These are phyloP conservation scores for Craseonycteris thonglongyai DNA, from an alignment of 2,113 vertebrate genomes.

Conservation along the genomic window DNA sequence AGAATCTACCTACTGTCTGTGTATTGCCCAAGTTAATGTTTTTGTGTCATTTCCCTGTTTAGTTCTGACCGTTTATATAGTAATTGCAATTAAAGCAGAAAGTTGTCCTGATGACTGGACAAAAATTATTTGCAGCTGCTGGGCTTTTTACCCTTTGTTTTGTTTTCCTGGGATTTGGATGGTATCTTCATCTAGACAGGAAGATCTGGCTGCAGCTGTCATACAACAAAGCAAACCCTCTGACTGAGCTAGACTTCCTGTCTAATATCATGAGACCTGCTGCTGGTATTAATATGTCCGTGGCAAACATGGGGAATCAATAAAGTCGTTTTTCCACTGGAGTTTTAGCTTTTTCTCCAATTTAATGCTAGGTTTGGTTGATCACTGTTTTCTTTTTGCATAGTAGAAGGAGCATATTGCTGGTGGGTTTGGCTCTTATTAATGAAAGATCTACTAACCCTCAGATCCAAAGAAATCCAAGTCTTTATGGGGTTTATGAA, in stretches of 20 bases:
- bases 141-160: not conserved
- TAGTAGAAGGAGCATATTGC: not conserved
- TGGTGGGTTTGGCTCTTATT: slow-evolving; percentile 8
- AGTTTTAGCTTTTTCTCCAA: slow-evolving; percentile 4
- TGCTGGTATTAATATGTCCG: not conserved
- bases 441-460: not conserved
- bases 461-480: not conserved
- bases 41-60: not conserved
- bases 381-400: slow-evolving; percentile 1
- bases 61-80: not conserved
- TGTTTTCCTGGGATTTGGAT: slow-evolving; percentile 37
- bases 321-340: slow-evolving; percentile 33
- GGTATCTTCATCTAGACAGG: slow-evolving; percentile 39
- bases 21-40: not conserved
- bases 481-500: not conserved
- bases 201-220: slow-evolving; percentile 9
- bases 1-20: not conserved
- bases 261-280: not conserved
- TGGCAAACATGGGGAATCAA: slow-evolving; percentile 27
- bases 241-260: slow-evolving; percentile 22
- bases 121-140: slow-evolving; percentile 53
- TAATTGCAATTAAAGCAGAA: slow-evolving; percentile 26
- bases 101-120: not conserved
- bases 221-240: not conserved
- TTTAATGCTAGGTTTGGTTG: not conserved